Percentiles rank a stretch among this genome's conserved stretches.
Evolutionary conservation across 2,888 invertebrate genomes (phyloP).

Genomic region (Argyresthia albistria): DNA sequence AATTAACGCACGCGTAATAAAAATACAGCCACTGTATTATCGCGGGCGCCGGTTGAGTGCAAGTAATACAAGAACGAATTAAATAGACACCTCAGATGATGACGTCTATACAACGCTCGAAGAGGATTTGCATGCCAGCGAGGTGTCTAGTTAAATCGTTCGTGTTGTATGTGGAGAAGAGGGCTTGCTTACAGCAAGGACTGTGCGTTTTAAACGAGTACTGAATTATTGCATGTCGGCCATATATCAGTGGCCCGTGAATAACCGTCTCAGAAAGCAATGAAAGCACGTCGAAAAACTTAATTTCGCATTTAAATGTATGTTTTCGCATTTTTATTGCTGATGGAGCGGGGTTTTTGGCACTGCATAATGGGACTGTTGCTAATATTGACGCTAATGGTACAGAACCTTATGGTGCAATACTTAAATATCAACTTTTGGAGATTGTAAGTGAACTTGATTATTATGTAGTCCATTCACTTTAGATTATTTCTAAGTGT

Average conservation of each 20-base stretch:
- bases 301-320: conserved; percentile 64
- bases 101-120: no score
- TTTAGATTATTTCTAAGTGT: neutral
- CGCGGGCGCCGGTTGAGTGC: neutral
- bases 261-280: conserved; percentile 56
- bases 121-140: no score
- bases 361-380: neutral
- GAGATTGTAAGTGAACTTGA: neutral
- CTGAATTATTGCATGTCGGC: conserved; percentile 62
- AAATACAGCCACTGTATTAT: neutral
- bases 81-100: no score
- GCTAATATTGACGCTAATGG: conserved; percentile 1
- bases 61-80: no score
- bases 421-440: neutral
- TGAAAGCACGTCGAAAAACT: conserved; percentile 60
- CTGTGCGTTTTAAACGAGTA: conserved; percentile 39
- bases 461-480: neutral
- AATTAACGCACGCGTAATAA: conserved; percentile 3
- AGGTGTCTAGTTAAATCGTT: no score
- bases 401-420: neutral
- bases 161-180: no score
- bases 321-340: conserved; percentile 34
- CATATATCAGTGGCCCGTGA: conserved; percentile 61
- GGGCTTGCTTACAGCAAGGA: no score
- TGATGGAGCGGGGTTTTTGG: neutral